A percentile compares a stretch with the other conserved stretches of the same genome.
Conservation (phyloP, 2,113 vertebrate genomes). For the Mus pahari region DNA sequence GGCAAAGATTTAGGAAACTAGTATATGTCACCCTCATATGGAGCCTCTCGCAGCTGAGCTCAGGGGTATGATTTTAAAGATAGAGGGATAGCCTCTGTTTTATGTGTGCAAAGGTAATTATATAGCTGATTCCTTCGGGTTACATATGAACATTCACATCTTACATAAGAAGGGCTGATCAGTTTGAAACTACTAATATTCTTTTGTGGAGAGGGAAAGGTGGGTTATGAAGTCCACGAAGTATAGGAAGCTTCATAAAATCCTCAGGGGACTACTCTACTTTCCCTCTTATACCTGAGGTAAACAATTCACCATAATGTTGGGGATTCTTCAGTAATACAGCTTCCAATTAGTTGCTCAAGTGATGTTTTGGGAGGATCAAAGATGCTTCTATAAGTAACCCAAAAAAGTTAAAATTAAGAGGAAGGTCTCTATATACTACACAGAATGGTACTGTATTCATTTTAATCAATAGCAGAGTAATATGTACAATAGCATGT, state of each 20-base stretch:
- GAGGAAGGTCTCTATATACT: not conserved
- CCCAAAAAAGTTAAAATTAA: not conserved
- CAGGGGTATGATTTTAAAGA: not conserved
- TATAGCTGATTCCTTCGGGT: too few species aligned
- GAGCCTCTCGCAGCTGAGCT: not conserved
- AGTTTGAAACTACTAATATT: not conserved
- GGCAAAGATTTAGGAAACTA: not conserved
- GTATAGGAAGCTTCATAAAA: too few species aligned
- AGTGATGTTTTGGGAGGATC: too few species aligned
- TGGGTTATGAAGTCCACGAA: not conserved
- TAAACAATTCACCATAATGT: not conserved
- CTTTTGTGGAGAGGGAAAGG: not conserved
- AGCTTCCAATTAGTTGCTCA: not conserved
- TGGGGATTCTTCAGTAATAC: not conserved
- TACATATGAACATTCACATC: not conserved
- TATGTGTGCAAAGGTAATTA: not conserved
- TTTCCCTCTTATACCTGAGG: not conserved
- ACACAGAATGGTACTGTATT: not conserved
- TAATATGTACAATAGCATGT: not conserved
- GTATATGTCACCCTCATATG: not conserved
- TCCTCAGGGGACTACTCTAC: too few species aligned
- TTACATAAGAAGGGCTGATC: not conserved
- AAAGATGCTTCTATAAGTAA: not conserved
- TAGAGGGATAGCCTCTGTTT: not conserved
- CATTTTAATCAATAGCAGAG: conserved; percentile 2